Evolutionary conservation across 2,113 vertebrate species (phyloP), one percentile per base, ranked within the genome.

Genomic region (Myrmecobius fasciatus): DNA sequence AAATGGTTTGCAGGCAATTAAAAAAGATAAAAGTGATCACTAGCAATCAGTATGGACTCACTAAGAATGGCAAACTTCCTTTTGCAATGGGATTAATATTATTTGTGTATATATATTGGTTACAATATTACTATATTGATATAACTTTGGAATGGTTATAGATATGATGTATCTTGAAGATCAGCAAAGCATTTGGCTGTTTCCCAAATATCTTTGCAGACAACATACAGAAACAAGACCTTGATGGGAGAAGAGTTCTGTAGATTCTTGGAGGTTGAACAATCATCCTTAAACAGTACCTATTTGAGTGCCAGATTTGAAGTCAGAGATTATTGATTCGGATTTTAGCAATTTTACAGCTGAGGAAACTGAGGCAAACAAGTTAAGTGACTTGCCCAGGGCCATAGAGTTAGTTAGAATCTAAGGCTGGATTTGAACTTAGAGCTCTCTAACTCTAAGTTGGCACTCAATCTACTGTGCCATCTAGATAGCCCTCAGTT

Each of bases 201-300:
- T 52, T 91, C 89, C 75, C 89, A 52, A 22, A 91, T 75, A 92
- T 93, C 49, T 43, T 51, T 90, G 49, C 47, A 52, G 89, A 49
- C 89, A 24, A 54, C 56, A 91, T 36, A 36, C 25, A 92, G 52
- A 92, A 83, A 60, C 1, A 53, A n/a, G 56, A 90, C 48, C 89
- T 52, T 53, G 83, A 91, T 0, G 91, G 90, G 7, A 52, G 89
- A 28, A 89, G 17, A 53, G 54, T 48, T 49, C 25, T 0, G 49
- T 92, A 94, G 93, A 53, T 47, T 88, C 93, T 90, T 60, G 67
- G 89, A 52, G 92, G 92, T 83, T 92, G 89, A 93, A 95, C 83
- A 89, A 43, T 89, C 52, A 52, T 51, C 8, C 92, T 52, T 89
- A n/a, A 36, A 46, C 49, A 92, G 53, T 7, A 0, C 0, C 17